phyloP scores from a whole-genome alignment of 2,888 invertebrate species.

The Orchesella flavescens region DNA sequence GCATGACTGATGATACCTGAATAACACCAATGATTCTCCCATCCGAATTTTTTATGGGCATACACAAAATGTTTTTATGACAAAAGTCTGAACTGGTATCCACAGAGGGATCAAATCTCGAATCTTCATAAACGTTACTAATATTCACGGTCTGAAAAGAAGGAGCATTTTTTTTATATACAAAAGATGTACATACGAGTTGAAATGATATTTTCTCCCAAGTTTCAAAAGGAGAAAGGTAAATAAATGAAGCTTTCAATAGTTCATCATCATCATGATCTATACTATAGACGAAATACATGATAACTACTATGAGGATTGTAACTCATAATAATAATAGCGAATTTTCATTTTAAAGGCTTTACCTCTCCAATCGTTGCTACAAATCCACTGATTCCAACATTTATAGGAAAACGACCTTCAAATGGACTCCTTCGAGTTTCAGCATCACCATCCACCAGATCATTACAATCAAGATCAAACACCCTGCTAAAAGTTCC shows the following conservation, averaged over 20 bases:
- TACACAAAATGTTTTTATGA: conserved; percentile 92
- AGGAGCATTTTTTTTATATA: conserved; percentile 57
- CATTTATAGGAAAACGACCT: conserved; percentile 94
- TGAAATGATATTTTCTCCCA: conserved; percentile 6
- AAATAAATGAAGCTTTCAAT: not conserved
- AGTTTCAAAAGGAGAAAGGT: not conserved
- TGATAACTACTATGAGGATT: not conserved
- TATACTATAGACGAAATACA: not conserved
- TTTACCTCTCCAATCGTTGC: conserved; percentile 94
- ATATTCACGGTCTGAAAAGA: conserved; percentile 88
- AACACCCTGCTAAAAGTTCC: conserved; percentile 95
- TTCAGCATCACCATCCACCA: conserved; percentile 86
- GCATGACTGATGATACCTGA: conserved; percentile 76
- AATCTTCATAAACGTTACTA: conserved; percentile 90
- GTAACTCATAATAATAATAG: not conserved
- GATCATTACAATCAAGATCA: conserved; percentile 92
- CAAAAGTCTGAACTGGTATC: conserved; percentile 88
- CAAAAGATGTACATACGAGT: conserved; percentile 19
- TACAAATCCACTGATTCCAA: conserved; percentile 95
- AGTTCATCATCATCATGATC: not conserved
- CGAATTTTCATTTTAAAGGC: not conserved
- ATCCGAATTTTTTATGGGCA: conserved; percentile 95
- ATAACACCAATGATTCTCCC: conserved; percentile 95
- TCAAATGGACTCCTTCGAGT: conserved; percentile 89
- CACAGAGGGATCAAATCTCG: conserved; percentile 89